Percentiles rank a stretch among this genome's conserved stretches.
Evolutionary conservation across 2,888 invertebrate species (phyloP).

Genomic region (Augiades crinisus): DNA sequence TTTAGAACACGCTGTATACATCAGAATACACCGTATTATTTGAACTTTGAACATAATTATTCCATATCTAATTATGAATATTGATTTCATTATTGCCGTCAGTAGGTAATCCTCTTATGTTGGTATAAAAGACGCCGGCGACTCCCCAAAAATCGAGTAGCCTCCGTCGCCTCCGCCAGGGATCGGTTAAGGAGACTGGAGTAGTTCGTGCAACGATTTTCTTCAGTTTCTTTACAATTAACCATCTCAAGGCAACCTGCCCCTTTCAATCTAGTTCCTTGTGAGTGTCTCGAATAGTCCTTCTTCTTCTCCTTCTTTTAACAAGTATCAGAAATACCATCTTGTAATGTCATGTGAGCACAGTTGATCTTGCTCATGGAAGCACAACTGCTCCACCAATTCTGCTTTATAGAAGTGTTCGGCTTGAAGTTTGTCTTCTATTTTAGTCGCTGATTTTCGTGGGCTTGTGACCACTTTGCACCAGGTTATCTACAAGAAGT

Average conservation of each 20-base stretch:
- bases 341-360: too few relatives aligned
- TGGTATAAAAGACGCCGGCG: conserved; percentile 61
- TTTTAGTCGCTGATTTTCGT: too few relatives aligned
- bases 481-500: too few relatives aligned
- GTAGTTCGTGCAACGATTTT: conserved; percentile 81
- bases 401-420: too few relatives aligned
- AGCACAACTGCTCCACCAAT: too few relatives aligned
- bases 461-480: too few relatives aligned
- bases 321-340: background rate
- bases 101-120: conserved; percentile 53
- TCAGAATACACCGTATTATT: conserved; percentile 41
- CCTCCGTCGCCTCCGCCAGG: conserved; percentile 68
- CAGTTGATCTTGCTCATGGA: too few relatives aligned
- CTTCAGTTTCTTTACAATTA: conserved; percentile 77
- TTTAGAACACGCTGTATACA: conserved; percentile 10
- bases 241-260: conserved; percentile 63
- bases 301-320: too few relatives aligned
- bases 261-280: conserved; percentile 33
- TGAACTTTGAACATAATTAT: conserved; percentile 57
- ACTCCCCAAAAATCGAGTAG: conserved; percentile 55
- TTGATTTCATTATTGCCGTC: conserved; percentile 65
- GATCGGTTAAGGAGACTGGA: conserved; percentile 78
- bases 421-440: too few relatives aligned
- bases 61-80: conserved; percentile 76
- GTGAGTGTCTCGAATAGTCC: too few relatives aligned